Conservation (phyloP, 1,140 invertebrate species). For the Dreissena rostriformis region DNA sequence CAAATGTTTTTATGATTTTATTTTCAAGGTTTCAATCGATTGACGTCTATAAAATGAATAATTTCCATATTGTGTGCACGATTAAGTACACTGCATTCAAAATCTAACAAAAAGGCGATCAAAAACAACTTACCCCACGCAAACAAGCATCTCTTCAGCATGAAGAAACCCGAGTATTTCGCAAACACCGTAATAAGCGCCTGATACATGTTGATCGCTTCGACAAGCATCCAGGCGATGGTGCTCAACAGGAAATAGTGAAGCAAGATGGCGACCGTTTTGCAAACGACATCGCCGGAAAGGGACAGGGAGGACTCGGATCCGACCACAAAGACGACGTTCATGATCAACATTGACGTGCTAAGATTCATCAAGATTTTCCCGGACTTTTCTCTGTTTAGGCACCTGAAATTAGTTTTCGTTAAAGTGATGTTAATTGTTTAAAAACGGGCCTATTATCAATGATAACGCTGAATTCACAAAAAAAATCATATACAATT, state of each 20-base stretch:
- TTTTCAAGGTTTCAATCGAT: no score
- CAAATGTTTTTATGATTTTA: no score
- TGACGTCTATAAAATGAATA: no score
- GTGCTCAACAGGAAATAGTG: conserved; percentile 83
- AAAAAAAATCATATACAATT: no score
- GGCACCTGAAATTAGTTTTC: conserved; percentile 73
- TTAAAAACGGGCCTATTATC: no score
- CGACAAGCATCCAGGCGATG: conserved; percentile 84
- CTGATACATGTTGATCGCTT: conserved; percentile 84
- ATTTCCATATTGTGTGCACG: no score
- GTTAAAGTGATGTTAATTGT: no score
- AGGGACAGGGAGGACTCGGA: conserved; percentile 68
- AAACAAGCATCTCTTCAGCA: conserved; percentile 82
- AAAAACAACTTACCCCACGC: conserved; percentile 82
- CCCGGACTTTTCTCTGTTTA: conserved; percentile 83
- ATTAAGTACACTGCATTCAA: no score
- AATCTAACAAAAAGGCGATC: no score
- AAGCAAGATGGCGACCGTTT: conserved; percentile 78
- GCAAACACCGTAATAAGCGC: conserved; percentile 83
- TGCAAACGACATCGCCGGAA: conserved; percentile 72
- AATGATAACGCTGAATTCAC: no score
- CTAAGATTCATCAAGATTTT: conserved; percentile 84
- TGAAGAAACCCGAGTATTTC: conserved; percentile 82
- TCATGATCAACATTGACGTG: conserved; percentile 82
- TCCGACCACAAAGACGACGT: conserved; percentile 81